Evolutionary conservation across 2,888 invertebrate genomes (phyloP).

Genomic region (Acrobasis suavella): DNA sequence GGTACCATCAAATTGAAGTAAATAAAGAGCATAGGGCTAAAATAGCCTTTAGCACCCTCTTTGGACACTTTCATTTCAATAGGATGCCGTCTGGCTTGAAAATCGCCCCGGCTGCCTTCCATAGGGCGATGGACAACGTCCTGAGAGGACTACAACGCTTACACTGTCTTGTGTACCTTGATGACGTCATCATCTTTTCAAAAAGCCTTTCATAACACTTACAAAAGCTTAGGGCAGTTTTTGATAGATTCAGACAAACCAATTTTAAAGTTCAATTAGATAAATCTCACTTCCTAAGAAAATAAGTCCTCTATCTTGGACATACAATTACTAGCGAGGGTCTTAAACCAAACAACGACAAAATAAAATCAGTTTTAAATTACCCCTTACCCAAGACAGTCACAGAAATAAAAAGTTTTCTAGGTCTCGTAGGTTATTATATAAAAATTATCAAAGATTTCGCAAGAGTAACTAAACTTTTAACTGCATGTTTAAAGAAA

Average conservation of each 20-base stretch:
- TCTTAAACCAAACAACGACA: slow-evolving; percentile 39
- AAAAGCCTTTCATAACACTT: slow-evolving; percentile 36
- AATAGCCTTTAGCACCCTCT: slow-evolving; percentile 29
- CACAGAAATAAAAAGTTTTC: slow-evolving; percentile 43
- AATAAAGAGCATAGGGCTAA: not conserved
- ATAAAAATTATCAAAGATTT: slow-evolving; percentile 46
- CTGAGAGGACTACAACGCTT: slow-evolving; percentile 33
- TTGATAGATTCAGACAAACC: slow-evolving; percentile 32
- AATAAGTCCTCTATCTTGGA: slow-evolving; percentile 43
- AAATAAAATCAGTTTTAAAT: slow-evolving; percentile 36
- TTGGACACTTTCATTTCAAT: slow-evolving; percentile 33
- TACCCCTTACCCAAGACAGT: slow-evolving; percentile 36
- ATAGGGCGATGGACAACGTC: slow-evolving; percentile 35
- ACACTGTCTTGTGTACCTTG: slow-evolving; percentile 41
- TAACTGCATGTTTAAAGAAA: slow-evolving; percentile 31
- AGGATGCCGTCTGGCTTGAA: slow-evolving; percentile 32
- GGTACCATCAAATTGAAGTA: not conserved
- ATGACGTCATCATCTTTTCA: slow-evolving; percentile 45
- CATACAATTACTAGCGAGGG: slow-evolving; percentile 40
- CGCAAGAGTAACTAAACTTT: slow-evolving; percentile 36
- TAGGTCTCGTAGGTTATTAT: slow-evolving; percentile 52
- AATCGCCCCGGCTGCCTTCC: slow-evolving; percentile 32
- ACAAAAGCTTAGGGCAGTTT: slow-evolving; percentile 34
- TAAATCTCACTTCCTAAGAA: slow-evolving; percentile 36
- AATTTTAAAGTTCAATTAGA: slow-evolving; percentile 38